Evolutionary conservation across 1,140 invertebrate genomes (phyloP).

Genomic region (Psix sp.): DNA sequence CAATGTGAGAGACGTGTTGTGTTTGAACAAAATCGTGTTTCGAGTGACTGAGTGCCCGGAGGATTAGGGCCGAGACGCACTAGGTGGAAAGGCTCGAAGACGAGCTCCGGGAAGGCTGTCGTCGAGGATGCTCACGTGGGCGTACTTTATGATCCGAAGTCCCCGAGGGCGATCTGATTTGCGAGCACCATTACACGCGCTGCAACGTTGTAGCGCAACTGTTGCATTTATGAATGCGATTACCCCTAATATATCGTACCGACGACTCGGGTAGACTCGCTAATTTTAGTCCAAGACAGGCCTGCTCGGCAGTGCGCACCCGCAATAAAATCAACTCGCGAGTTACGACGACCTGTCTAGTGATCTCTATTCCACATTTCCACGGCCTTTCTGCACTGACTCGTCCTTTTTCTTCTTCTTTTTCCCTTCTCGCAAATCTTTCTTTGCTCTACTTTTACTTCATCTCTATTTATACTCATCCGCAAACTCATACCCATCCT

Average conservation of each 20-base stretch:
- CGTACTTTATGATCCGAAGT: slow-evolving; percentile 65
- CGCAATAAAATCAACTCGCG: slow-evolving; percentile 61
- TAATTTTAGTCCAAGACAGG: slow-evolving; percentile 59
- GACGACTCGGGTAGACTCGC: slow-evolving; percentile 57
- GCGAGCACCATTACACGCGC: slow-evolving; percentile 66
- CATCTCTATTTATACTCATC: not conserved
- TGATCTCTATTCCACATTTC: slow-evolving; percentile 26
- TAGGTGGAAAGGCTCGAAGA: slow-evolving; percentile 45
- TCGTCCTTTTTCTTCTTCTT: slow-evolving; percentile 21
- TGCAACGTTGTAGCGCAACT: slow-evolving; percentile 65
- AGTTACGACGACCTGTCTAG: slow-evolving; percentile 52
- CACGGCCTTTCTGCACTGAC: slow-evolving; percentile 11
- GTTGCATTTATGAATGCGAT: slow-evolving; percentile 74
- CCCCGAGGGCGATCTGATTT: slow-evolving; percentile 68
- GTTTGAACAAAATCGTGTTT: slow-evolving; percentile 47
- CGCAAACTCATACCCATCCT: not conserved
- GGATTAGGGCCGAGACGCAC: slow-evolving; percentile 8
- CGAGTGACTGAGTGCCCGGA: slow-evolving; percentile 41
- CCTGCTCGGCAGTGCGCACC: slow-evolving; percentile 11
- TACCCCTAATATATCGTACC: slow-evolving; percentile 71
- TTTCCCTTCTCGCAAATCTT: slow-evolving; percentile 9
- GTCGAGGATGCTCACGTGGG: slow-evolving; percentile 64
- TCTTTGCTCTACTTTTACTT: slow-evolving; percentile 19
- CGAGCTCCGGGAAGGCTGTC: slow-evolving; percentile 34
- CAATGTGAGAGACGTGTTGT: slow-evolving; percentile 22